Conservation (phyloP, 2,797 vertebrate genomes). For the Pseudotriccus pelzelni region DNA sequence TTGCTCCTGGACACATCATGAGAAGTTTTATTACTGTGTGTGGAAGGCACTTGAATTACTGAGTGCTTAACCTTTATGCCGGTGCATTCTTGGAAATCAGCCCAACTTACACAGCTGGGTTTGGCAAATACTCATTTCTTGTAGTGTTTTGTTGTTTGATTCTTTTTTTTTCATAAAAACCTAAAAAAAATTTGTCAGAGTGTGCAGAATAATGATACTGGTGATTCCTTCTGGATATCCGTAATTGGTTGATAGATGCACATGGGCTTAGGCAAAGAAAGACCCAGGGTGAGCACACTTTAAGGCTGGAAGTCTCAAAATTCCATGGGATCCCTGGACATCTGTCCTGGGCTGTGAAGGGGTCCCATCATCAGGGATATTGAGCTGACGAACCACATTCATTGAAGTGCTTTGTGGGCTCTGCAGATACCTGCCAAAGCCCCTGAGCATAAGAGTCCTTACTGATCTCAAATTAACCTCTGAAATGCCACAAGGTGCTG, state of each 20-base stretch:
- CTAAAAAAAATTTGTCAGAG: background rate
- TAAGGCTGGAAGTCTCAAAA: background rate
- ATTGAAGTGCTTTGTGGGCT: background rate
- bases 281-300: background rate
- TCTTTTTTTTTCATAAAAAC: background rate
- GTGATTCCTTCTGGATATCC: background rate
- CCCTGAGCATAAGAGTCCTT: background rate
- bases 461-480: background rate
- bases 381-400: background rate
- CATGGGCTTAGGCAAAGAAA: background rate
- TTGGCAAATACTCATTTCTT: slow-evolving; percentile 17
- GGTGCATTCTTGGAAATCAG: slow-evolving; percentile 13
- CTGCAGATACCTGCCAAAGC: background rate
- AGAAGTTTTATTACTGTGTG: background rate
- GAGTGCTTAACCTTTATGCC: slow-evolving; percentile 11
- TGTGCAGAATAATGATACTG: background rate
- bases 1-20: background rate
- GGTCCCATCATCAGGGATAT: background rate
- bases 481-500: background rate
- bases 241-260: background rate
- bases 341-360: background rate
- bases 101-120: slow-evolving; percentile 10
- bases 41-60: background rate
- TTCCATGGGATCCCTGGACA: background rate
- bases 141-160: background rate